Conservation (phyloP, 1,140 invertebrate species). For the Drosophila bifasciata region DNA sequence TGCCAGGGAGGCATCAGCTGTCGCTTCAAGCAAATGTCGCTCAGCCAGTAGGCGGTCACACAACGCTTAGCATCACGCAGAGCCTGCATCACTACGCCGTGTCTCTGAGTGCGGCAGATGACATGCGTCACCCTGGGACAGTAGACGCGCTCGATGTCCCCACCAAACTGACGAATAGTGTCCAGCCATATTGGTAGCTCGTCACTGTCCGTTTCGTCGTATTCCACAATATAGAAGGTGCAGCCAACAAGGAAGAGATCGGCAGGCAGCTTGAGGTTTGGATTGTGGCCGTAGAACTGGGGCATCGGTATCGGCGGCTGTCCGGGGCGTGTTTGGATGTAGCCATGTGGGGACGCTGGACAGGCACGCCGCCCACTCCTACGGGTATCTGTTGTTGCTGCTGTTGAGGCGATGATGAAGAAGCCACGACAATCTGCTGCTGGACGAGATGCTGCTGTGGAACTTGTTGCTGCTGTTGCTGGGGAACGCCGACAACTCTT, state of each 20-base stretch:
- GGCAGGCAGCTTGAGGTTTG: constrained; percentile 92
- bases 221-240: constrained; percentile 94
- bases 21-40: constrained; percentile 93
- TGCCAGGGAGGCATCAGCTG: constrained; percentile 95
- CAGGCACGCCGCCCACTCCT: constrained; percentile 57
- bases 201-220: constrained; percentile 85
- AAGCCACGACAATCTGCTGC: constrained; percentile 75
- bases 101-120: constrained; percentile 94
- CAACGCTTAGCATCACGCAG: constrained; percentile 91
- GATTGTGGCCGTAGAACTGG: constrained; percentile 94
- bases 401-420: constrained; percentile 34
- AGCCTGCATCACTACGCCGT: constrained; percentile 94
- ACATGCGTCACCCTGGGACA: constrained; percentile 95
- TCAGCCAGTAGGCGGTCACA: constrained; percentile 97
- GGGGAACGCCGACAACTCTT: constrained; percentile 84
- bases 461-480: constrained; percentile 79
- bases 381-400: constrained; percentile 59
- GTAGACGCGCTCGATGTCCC: constrained; percentile 94
- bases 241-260: constrained; percentile 96
- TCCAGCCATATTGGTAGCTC: constrained; percentile 90
- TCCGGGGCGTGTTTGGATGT: constrained; percentile 71
- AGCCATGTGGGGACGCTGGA: constrained; percentile 61
- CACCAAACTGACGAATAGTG: constrained; percentile 93
- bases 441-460: constrained; percentile 69
- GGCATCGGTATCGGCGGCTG: constrained; percentile 84